Conservation (phyloP, 1,140 invertebrate genomes). For the Arion vulgaris region DNA sequence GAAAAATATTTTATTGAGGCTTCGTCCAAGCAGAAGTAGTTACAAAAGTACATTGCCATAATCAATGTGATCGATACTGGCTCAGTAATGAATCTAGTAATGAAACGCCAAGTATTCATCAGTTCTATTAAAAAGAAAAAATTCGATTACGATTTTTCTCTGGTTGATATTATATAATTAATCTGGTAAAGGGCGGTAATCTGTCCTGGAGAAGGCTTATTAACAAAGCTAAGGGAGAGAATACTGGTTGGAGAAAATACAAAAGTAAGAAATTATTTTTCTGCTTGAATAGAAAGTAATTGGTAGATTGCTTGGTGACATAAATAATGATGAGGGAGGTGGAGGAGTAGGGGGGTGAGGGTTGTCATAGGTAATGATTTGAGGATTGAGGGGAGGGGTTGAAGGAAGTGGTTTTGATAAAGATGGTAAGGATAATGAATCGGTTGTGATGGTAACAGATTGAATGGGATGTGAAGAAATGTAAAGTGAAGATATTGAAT, state of each 20-base stretch:
- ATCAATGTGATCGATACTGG: neutral
- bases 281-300: neutral
- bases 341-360: neutral
- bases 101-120: constrained; percentile 12
- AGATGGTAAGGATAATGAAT: too few relatives aligned
- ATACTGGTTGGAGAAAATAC: neutral
- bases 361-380: neutral
- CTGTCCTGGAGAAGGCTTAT: neutral
- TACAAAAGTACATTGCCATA: constrained; percentile 1
- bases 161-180: constrained; percentile 29
- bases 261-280: constrained; percentile 6
- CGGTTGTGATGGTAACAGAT: too few relatives aligned
- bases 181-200: constrained; percentile 3
- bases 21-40: neutral
- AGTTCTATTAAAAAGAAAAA: neutral
- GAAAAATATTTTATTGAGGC: neutral
- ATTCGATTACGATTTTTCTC: constrained; percentile 27
- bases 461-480: too few relatives aligned
- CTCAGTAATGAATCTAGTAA: constrained; percentile 12
- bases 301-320: neutral
- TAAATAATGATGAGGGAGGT: neutral
- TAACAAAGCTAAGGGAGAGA: constrained; percentile 8
- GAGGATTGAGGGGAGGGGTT: too few relatives aligned
- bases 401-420: too few relatives aligned
- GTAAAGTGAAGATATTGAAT: too few relatives aligned